Evolutionary conservation across 2,888 invertebrate species (phyloP).

Genomic region (Pogonocherus hispidulus): DNA sequence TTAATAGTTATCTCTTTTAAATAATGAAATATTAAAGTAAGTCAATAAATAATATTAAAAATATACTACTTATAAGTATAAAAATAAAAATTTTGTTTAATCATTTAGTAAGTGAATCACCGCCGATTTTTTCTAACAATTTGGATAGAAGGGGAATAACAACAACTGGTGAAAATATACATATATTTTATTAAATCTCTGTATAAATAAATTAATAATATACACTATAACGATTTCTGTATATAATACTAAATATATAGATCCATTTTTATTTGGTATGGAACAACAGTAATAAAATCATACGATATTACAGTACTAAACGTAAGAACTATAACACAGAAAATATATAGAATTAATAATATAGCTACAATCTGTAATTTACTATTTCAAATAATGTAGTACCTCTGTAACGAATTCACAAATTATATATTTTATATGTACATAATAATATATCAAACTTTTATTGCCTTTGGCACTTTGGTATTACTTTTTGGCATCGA

Average conservation of each 20-base stretch:
- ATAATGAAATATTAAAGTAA: too few species aligned
- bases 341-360: conserved; percentile 14
- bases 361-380: neutral
- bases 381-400: neutral
- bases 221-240: conserved; percentile 13
- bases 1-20: too few species aligned
- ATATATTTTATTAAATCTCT: conserved; percentile 37
- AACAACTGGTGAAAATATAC: conserved; percentile 36
- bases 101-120: too few species aligned
- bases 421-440: conserved; percentile 10
- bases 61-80: too few species aligned
- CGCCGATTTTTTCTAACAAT: too few species aligned
- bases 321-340: conserved; percentile 22
- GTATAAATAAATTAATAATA: conserved; percentile 42
- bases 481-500: conserved; percentile 38
- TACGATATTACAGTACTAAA: neutral
- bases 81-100: too few species aligned
- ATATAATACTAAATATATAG: conserved; percentile 18
- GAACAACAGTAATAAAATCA: neutral
- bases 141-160: conserved; percentile 4
- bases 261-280: conserved; percentile 10
- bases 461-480: conserved; percentile 33
- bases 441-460: neutral
- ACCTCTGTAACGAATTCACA: neutral
- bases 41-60: too few species aligned